Conservation (phyloP, 2,113 vertebrate species). For the Perca fluviatilis region DNA sequence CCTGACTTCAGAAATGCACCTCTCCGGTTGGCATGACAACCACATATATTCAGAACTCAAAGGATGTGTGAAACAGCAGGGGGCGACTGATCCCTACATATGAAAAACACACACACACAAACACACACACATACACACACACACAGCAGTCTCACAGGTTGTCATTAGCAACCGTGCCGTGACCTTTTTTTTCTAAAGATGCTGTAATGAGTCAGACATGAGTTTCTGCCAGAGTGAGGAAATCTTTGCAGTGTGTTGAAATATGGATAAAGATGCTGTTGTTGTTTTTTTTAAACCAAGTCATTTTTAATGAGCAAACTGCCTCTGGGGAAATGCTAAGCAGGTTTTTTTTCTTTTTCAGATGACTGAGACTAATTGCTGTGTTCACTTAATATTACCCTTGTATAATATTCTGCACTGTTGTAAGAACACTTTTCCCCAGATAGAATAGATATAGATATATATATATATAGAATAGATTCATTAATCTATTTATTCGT, state of each 20-base stretch:
- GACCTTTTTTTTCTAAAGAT: constrained; percentile 68
- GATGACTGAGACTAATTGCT: constrained; percentile 10
- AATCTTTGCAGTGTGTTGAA: constrained; percentile 37
- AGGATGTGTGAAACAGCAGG: constrained; percentile 74
- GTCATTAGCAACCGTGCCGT: constrained; percentile 78
- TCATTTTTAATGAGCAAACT: constrained; percentile 39
- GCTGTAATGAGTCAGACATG: constrained; percentile 60
- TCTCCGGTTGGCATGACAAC: constrained; percentile 69
- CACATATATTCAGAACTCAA: constrained; percentile 25
- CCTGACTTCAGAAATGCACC: constrained; percentile 50
- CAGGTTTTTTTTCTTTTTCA: neutral
- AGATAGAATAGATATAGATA: too few species aligned
- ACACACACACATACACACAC: constrained; percentile 23
- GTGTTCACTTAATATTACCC: constrained; percentile 17
- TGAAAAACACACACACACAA: constrained; percentile 38
- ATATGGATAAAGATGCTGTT: constrained; percentile 22
- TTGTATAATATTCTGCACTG: constrained; percentile 16
- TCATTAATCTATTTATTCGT: constrained; percentile 7
- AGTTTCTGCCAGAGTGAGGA: constrained; percentile 26
- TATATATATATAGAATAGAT: too few species aligned
- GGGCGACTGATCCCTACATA: constrained; percentile 77
- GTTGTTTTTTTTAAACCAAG: constrained; percentile 7
- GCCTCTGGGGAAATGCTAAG: constrained; percentile 11
- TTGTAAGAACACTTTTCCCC: neutral
- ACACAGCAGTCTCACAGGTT: constrained; percentile 68